These are phyloP conservation scores for Odocoileus hemionus DNA, from an alignment of 2,113 vertebrate genomes.

Conservation along the genomic window DNA sequence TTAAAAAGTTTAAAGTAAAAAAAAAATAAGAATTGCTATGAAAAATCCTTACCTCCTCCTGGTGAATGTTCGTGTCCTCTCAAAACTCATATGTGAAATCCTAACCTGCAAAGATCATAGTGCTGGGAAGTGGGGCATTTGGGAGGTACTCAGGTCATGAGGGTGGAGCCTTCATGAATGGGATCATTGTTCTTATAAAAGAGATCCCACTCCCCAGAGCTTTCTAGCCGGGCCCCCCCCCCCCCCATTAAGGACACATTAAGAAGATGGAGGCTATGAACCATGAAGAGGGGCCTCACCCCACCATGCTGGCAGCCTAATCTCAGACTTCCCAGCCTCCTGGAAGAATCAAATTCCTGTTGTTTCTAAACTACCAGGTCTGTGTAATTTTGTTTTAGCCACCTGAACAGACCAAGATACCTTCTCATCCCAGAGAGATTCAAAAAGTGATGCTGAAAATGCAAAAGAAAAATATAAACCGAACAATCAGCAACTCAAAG, in stretches of 20 bases:
- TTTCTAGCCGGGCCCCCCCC: neutral
- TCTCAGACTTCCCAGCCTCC: neutral
- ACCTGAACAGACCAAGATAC: neutral
- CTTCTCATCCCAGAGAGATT: neutral
- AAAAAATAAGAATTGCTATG: neutral
- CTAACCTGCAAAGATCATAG: neutral
- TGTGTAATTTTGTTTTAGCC: neutral
- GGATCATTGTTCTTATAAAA: neutral
- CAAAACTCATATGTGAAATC: neutral
- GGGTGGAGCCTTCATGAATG: neutral
- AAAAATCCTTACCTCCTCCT: neutral
- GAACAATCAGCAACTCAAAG: neutral
- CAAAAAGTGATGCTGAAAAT: constrained; percentile 1
- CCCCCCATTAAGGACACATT: neutral
- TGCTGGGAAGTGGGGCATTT: neutral
- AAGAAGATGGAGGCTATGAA: neutral
- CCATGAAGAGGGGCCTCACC: neutral
- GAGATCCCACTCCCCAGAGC: neutral
- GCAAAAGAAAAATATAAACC: neutral
- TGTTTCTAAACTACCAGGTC: neutral
- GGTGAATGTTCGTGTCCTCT: neutral
- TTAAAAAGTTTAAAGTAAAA: too few species aligned
- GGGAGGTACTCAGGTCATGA: neutral
- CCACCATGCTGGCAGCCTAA: neutral
- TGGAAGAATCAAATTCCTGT: neutral